A percentile compares a stretch with the other conserved stretches of the same genome.
Conservation (phyloP, 2,113 vertebrate genomes). For the Neotragus moschatus region DNA sequence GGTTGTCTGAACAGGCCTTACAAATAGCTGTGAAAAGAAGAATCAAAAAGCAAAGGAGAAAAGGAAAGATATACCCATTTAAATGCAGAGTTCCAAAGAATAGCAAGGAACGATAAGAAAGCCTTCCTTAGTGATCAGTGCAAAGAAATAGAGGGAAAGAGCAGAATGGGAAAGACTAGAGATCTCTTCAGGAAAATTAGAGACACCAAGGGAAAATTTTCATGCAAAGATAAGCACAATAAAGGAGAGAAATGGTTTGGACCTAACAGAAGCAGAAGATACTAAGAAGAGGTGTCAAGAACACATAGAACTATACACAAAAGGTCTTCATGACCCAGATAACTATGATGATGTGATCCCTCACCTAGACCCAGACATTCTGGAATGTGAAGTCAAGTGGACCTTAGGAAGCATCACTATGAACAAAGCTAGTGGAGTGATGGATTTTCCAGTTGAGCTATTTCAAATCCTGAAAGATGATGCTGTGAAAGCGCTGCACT, state of each 20-base stretch:
- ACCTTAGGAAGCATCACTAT: not conserved
- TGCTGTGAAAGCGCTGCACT: not conserved
- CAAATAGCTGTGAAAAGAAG: not conserved
- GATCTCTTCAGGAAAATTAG: not conserved
- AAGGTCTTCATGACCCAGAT: not conserved
- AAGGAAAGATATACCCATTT: not conserved
- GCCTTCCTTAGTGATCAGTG: not conserved
- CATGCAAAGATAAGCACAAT: not conserved
- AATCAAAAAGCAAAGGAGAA: not conserved
- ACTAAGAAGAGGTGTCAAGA: not conserved
- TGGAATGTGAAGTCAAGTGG: not conserved
- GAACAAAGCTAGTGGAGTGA: not conserved
- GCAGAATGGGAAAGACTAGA: not conserved
- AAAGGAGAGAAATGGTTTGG: not conserved
- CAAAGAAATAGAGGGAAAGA: not conserved
- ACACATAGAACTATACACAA: not conserved
- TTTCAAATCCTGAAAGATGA: not conserved
- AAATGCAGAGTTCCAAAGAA: not conserved
- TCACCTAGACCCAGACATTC: not conserved
- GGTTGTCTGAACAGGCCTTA: not conserved
- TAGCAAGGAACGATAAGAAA: not conserved
- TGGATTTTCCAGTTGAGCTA: not conserved
- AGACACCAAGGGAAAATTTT: not conserved
- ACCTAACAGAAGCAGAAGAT: not conserved
- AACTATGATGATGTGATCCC: not conserved